phyloP scores from a whole-genome alignment of 2,888 invertebrate genomes.

The Habroteleia sp. region DNA sequence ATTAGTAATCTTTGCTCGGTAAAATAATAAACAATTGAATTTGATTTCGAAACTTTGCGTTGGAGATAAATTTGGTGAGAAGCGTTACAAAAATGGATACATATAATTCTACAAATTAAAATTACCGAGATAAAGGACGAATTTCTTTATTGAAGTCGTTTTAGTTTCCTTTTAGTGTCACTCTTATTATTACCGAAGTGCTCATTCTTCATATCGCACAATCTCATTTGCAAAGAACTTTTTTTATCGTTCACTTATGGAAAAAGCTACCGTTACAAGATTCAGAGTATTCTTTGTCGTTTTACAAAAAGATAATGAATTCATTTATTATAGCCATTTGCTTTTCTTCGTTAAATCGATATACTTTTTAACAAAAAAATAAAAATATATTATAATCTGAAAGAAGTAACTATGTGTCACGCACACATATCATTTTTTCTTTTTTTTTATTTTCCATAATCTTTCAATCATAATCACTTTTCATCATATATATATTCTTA shows the following conservation, averaged over 20 bases:
- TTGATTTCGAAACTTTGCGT: too few species aligned
- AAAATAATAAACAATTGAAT: too few species aligned
- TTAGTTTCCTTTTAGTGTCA: slow-evolving; percentile 18
- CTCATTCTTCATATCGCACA: slow-evolving; percentile 27
- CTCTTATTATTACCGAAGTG: slow-evolving; percentile 14
- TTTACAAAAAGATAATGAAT: slow-evolving; percentile 33
- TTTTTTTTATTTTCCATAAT: too few species aligned
- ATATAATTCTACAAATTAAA: too few species aligned
- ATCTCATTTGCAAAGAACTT: slow-evolving; percentile 36
- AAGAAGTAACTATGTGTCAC: neutral
- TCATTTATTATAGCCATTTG: slow-evolving; percentile 27
- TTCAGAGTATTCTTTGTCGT: slow-evolving; percentile 22
- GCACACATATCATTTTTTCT: too few species aligned
- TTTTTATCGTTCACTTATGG: slow-evolving; percentile 11
- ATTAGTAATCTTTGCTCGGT: too few species aligned
- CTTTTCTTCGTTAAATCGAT: slow-evolving; percentile 17
- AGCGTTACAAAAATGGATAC: too few species aligned
- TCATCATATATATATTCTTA: too few species aligned
- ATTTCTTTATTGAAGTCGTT: slow-evolving; percentile 30
- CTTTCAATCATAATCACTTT: too few species aligned
- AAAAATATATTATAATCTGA: slow-evolving; percentile 25
- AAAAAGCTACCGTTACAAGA: slow-evolving; percentile 14
- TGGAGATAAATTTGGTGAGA: too few species aligned
- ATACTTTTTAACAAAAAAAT: too few species aligned
- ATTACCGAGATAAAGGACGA: too few species aligned